These are phyloP conservation scores for Rhinopomastus cyanomelas DNA, from an alignment of 2,113 vertebrate genomes.

Conservation along the genomic window DNA sequence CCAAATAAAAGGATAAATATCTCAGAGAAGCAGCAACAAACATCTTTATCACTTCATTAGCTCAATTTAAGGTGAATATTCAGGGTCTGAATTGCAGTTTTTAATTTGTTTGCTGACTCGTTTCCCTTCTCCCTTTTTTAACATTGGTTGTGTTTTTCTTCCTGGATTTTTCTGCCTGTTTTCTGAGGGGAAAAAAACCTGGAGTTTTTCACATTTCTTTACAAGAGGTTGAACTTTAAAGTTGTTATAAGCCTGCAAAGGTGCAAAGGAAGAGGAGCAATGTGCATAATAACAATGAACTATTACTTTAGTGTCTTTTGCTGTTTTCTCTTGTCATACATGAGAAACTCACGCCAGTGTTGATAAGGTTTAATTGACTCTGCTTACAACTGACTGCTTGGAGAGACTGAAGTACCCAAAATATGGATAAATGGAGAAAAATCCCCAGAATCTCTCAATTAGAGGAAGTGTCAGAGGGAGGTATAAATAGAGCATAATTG, in stretches of 20 bases:
- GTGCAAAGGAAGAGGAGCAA: neutral
- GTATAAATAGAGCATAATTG: conserved; percentile 29
- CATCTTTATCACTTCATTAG: conserved; percentile 41
- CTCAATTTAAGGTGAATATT: conserved; percentile 48
- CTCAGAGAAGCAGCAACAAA: conserved; percentile 24
- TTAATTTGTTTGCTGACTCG: neutral
- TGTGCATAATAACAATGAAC: neutral
- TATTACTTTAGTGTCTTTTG: neutral
- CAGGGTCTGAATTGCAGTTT: conserved; percentile 28
- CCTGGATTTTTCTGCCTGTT: neutral
- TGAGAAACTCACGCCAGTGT: neutral
- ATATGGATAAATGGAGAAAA: neutral
- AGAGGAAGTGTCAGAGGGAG: neutral
- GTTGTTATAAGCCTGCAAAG: neutral
- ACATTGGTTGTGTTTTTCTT: neutral
- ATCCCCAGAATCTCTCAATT: neutral
- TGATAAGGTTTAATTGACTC: neutral
- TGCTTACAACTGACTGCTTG: neutral
- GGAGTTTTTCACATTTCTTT: neutral
- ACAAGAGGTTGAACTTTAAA: neutral
- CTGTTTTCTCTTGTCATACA: neutral
- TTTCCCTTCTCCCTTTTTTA: neutral
- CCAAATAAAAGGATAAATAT: conserved; percentile 52
- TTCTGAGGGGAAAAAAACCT: neutral
- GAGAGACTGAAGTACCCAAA: neutral